Base-by-base conservation (phyloP, 2,797 vertebrate species). In the Esox lucius region DNA sequence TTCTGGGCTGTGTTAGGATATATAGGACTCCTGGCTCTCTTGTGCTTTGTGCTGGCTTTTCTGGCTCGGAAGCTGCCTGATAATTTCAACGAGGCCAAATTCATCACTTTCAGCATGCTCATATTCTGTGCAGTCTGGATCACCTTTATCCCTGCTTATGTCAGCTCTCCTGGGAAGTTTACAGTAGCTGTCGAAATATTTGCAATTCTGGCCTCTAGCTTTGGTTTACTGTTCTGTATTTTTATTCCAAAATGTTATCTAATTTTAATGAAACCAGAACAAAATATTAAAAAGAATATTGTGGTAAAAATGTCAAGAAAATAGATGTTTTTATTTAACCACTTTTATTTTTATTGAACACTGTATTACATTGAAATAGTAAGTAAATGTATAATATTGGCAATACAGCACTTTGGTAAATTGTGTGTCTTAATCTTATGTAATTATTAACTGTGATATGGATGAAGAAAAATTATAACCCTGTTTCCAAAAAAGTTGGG, bases 131-230 rank as follows among this genome's bases (percentile, higher is more conserved):
- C 90, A 5, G 91, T 92, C 0, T 93, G 92, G 92, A 81, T 91
- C 35, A 83, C 90, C 3, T 93, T 93, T 26, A 92, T 93, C 16
- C 91, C 91, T 17, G 90, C 90, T 0, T 93, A 93, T 77, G 84
- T 91, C 73, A 92, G 92, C 73, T 91, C 91, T 19, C 91, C 92
- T 70, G 91, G 91, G 7, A 93, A 91, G 73, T 93, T 92, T 48
- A 93, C 89, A 19, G 92, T 94, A 1, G 91, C 92, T 56, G 93
- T 94, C 0, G 92, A 93, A 16, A 90, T 94, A 64, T 94, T 93
- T 88, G 90, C 93, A 0, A 93, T 94, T 69, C 75, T 93, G 17
- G 86, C 91, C 0, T 94, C 92, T 0, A 91, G 89, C 71, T 93
- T 90, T 88, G 91, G 86, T 6, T 73, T 93, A 13, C 73, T 93